Evolutionary conservation across 2,888 invertebrate genomes (phyloP).

Genomic region (Diogma glabrata): DNA sequence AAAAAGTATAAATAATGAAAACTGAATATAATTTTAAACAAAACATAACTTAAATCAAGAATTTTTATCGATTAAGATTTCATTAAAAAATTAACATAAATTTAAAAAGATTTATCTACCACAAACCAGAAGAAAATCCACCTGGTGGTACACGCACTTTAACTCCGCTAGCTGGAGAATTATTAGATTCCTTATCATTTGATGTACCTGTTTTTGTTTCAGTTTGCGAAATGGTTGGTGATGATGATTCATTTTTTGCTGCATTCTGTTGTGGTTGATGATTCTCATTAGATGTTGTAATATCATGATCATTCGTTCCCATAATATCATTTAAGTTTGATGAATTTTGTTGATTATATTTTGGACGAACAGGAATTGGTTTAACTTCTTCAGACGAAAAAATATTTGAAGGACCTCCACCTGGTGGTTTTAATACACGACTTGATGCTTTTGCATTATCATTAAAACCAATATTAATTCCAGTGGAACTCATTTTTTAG

Average conservation of each 20-base stretch:
- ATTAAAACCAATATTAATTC: slow-evolving; percentile 45
- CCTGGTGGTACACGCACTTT: slow-evolving; percentile 53
- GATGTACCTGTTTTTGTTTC: no score
- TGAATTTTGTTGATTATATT: slow-evolving; percentile 39
- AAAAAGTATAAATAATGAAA: no score
- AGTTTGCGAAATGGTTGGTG: neutral
- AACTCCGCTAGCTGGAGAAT: slow-evolving; percentile 22
- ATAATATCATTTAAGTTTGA: slow-evolving; percentile 37
- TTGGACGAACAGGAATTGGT: slow-evolving; percentile 39
- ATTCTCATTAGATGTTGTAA: slow-evolving; percentile 19
- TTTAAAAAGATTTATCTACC: no score
- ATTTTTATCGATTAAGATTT: no score
- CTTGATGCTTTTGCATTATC: slow-evolving; percentile 41
- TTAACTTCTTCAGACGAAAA: slow-evolving; percentile 46
- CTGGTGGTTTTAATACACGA: slow-evolving; percentile 57
- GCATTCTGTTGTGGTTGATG: no score
- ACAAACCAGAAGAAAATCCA: slow-evolving; percentile 53
- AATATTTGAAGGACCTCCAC: slow-evolving; percentile 56
- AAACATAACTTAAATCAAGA: no score
- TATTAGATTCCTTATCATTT: slow-evolving; percentile 12
- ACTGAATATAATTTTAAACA: no score
- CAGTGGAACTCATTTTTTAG: slow-evolving; percentile 46
- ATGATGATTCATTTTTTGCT: slow-evolving; percentile 8
- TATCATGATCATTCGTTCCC: slow-evolving; percentile 34
- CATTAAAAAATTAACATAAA: no score